Evolutionary conservation across 2,113 vertebrate genomes (phyloP), one percentile per base, ranked within the genome.

Genomic region (Theropithecus gelada): DNA sequence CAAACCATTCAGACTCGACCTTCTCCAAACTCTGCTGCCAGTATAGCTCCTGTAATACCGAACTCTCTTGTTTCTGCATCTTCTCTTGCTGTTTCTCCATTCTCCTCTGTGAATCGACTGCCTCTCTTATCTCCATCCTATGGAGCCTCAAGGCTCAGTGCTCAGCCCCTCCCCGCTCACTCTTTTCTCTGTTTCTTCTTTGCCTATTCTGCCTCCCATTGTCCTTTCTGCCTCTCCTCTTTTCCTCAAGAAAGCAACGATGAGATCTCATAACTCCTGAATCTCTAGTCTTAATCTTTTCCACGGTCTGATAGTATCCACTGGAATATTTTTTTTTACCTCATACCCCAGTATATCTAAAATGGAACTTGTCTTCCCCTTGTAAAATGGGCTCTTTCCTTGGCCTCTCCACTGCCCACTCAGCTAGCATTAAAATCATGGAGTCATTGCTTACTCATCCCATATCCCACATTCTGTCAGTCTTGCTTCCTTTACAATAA

Each of bases 401-500:
- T 95, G 85, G 45, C 88, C 18, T 94, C 57, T 38, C 66, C 57
- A 61, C 87, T 61, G 90, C 70, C 55, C 35, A 92, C 93, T 97
- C 14, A 96, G 70, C 84, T 92, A 93, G 93, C 90, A 88, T 25
- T 85, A 78, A 90, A 94, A 96, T 96, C 75, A 94, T 92, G 32
- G 88, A 95, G 80, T 95, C 55, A 95, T 48, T 91, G 50, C 88
- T 97, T 97, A 93, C 90, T 96, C 93, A 94, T 90, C n/a, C 55
- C 18, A n/a, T 88, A 30, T 94, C 91, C 82, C 78, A 78, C 17
- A 16, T 97, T 59, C 81, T 96, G 68, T 98, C 92, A 91, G 76
- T 86, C 59, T 92, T 95, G 92, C 92, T 97, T 97, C 75, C 91
- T 96, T 96, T 66, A 96, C 93, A 97, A 94, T 75, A 94, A 83